These are phyloP conservation scores for Saturnia pavonia DNA, from an alignment of 2,888 invertebrate species.

Conservation along the genomic window DNA sequence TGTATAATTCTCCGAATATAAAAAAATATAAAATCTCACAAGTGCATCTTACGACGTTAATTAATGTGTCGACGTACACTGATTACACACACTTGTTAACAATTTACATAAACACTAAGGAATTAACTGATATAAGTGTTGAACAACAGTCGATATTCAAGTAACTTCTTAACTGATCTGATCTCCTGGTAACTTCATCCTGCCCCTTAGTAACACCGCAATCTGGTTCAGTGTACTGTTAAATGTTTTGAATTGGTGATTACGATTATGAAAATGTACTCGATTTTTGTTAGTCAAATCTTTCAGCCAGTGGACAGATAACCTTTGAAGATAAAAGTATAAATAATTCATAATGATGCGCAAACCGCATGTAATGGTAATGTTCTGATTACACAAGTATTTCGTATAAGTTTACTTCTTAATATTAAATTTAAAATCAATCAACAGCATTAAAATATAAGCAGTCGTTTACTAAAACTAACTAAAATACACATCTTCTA, in stretches of 20 bases:
- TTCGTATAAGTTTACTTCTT: neutral
- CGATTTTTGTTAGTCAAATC: slow-evolving; percentile 1
- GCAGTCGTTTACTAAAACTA: neutral
- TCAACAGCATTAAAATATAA: neutral
- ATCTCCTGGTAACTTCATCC: slow-evolving; percentile 7
- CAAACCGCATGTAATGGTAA: neutral
- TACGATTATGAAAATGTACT: slow-evolving; percentile 6
- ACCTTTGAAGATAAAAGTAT: neutral
- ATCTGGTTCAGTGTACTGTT: neutral
- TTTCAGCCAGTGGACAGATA: neutral
- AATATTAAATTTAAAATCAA: neutral
- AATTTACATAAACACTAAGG: neutral
- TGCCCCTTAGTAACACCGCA: neutral
- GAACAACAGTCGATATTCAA: neutral
- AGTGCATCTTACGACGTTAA: neutral
- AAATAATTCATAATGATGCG: neutral
- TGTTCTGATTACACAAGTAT: neutral
- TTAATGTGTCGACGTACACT: neutral
- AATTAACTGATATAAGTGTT: neutral
- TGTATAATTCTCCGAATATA: neutral
- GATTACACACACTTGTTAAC: neutral
- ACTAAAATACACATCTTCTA: too few relatives aligned
- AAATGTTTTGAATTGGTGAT: neutral
- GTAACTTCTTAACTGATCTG: neutral
- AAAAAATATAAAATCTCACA: neutral